Conservation (phyloP, 2,888 invertebrate genomes). For the Himalopsyche tibetana region DNA sequence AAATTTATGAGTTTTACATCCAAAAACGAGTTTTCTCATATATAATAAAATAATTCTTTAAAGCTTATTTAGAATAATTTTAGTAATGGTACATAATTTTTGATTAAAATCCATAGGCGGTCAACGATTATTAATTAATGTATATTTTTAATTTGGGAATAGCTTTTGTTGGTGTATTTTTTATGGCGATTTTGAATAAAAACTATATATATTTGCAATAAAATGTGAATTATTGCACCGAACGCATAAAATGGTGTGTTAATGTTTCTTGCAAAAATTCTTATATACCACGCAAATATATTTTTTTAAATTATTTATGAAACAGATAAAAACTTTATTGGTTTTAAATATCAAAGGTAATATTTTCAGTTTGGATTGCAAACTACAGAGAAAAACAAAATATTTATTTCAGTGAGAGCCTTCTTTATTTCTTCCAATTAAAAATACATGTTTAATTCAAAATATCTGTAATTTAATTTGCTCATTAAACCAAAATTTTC, state of each 20-base stretch:
- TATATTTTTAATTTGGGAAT: neutral
- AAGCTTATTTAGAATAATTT: slow-evolving; percentile 1
- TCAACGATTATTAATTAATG: slow-evolving; percentile 18
- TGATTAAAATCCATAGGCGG: slow-evolving; percentile 34
- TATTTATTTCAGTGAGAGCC: too few relatives aligned
- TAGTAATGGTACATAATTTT: slow-evolving; percentile 24
- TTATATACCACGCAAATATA: slow-evolving; percentile 8
- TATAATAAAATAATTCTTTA: slow-evolving; percentile 2
- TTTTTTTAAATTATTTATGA: neutral
- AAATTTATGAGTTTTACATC: slow-evolving; percentile 4
- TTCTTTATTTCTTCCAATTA: too few relatives aligned
- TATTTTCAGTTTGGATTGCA: too few relatives aligned
- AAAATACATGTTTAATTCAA: too few relatives aligned
- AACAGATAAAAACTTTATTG: neutral
- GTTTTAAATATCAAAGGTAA: neutral
- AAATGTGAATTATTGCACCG: neutral
- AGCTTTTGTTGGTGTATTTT: neutral
- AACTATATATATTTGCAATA: neutral
- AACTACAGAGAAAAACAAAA: too few relatives aligned
- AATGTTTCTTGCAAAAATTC: neutral
- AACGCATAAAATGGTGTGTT: neutral
- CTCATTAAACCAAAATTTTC: too few relatives aligned
- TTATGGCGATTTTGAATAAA: neutral
- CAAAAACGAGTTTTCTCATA: neutral
- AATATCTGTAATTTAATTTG: too few relatives aligned